Evolutionary conservation across 2,113 vertebrate genomes (phyloP).

Genomic region (Tetrao urogallus): DNA sequence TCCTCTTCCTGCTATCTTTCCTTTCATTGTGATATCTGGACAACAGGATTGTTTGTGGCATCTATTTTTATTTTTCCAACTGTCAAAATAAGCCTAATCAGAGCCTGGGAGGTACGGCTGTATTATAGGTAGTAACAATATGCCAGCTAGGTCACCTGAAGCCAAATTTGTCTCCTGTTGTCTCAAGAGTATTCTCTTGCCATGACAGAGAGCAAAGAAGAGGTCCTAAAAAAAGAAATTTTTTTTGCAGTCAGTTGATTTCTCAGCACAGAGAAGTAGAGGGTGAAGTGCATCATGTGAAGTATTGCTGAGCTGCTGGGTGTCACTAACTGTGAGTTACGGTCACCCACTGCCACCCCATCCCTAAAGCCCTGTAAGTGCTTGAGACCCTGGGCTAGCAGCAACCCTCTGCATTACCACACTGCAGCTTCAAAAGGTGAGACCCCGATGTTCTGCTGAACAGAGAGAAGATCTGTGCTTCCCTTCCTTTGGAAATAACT

Average conservation of each 20-base stretch:
- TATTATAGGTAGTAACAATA: accelerated
- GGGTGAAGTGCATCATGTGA: background rate
- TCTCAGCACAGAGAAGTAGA: background rate
- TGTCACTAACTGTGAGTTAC: slow-evolving; percentile 47
- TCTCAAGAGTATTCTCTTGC: background rate
- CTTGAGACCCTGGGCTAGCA: background rate
- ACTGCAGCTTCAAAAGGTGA: background rate
- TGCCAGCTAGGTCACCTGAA: background rate
- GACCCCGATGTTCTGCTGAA: background rate
- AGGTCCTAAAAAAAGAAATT: background rate
- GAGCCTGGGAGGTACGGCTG: background rate
- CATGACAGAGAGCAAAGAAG: background rate
- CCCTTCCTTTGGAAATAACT: background rate
- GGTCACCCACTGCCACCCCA: background rate
- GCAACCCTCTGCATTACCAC: slow-evolving; percentile 2
- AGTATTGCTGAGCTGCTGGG: slow-evolving; percentile 37
- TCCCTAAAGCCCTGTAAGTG: no score
- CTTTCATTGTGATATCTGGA: background rate
- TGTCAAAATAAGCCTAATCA: background rate
- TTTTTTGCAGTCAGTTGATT: background rate
- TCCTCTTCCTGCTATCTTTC: background rate
- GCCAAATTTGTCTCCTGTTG: background rate
- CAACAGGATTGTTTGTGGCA: background rate
- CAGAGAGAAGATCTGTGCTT: background rate
- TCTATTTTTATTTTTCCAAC: background rate